These are phyloP conservation scores for Lepidonotus clava DNA, from an alignment of 2,888 invertebrate species.

Conservation along the genomic window DNA sequence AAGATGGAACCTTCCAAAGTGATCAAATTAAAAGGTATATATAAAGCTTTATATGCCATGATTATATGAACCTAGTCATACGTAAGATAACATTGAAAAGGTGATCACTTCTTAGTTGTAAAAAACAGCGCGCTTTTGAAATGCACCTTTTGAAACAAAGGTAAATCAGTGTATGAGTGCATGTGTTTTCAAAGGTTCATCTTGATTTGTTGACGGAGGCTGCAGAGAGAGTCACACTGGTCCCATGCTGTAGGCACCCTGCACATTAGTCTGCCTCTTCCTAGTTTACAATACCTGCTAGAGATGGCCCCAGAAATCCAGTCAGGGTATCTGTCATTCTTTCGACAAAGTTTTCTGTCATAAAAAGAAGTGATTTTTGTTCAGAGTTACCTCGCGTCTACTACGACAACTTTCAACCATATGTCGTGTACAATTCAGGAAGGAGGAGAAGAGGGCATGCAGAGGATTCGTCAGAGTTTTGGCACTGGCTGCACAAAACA, in stretches of 20 bases:
- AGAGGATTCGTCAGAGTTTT: constrained; percentile 41
- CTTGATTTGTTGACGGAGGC: background rate
- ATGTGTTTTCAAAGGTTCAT: constrained; percentile 15
- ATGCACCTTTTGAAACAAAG: too few species aligned
- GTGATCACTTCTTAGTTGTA: background rate
- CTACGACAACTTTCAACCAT: constrained; percentile 53
- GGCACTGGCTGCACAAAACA: constrained; percentile 44
- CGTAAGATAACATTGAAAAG: too few species aligned
- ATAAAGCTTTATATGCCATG: too few species aligned
- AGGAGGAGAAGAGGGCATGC: constrained; percentile 55
- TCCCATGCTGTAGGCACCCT: background rate
- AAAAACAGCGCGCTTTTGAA: background rate
- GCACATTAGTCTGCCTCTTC: background rate
- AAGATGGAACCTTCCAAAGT: background rate
- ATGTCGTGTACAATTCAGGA: constrained; percentile 58
- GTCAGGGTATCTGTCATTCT: constrained; percentile 57
- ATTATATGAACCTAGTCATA: too few species aligned
- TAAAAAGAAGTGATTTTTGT: constrained; percentile 46
- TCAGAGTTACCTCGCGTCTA: constrained; percentile 55
- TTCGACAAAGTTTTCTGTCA: constrained; percentile 60
- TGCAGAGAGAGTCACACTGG: background rate
- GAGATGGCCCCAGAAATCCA: constrained; percentile 56
- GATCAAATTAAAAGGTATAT: too few species aligned
- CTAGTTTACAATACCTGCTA: constrained; percentile 54
- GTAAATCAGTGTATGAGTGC: too few species aligned